Percentiles rank a stretch among this genome's conserved stretches.
Evolutionary conservation across 2,797 vertebrate species (phyloP).

Genomic region (Gobio occitaniae): DNA sequence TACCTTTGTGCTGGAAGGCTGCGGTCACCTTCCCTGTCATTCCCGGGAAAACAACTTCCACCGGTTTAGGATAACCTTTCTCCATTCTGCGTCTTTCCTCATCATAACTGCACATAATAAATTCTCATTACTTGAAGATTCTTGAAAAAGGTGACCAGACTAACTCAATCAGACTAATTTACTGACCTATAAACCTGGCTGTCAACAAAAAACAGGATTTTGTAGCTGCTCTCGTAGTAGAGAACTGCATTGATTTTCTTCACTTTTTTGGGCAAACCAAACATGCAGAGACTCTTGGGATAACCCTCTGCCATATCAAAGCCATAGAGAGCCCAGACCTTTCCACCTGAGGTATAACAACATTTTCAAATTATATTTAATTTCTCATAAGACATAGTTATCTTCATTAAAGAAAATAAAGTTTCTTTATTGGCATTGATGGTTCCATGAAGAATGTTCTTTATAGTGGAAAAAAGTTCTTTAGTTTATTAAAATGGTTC

Average conservation of each 20-base stretch:
- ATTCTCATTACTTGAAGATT: not conserved
- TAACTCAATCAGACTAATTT: not conserved
- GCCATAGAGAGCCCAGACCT: constrained; percentile 75
- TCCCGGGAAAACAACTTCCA: constrained; percentile 71
- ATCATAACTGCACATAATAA: constrained; percentile 73
- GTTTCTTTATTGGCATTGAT: not conserved
- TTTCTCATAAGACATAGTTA: not conserved
- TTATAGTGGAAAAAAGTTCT: not conserved
- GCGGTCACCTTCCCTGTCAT: constrained; percentile 74
- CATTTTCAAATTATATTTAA: not conserved
- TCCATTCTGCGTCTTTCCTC: constrained; percentile 75
- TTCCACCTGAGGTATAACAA: constrained; percentile 45
- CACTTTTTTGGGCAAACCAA: constrained; percentile 76
- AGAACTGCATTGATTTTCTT: constrained; percentile 79
- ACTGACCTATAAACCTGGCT: constrained; percentile 80
- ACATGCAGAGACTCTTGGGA: constrained; percentile 73
- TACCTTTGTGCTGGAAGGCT: constrained; percentile 78
- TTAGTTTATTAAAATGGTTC: not conserved
- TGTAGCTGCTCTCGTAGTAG: constrained; percentile 72
- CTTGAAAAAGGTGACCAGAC: not conserved
- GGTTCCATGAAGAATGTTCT: not conserved
- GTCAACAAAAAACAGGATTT: constrained; percentile 79
- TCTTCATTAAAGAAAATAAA: not conserved
- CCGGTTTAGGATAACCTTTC: constrained; percentile 51
- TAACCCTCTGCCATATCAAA: constrained; percentile 73